Evolutionary conservation across 2,797 vertebrate species (phyloP), one percentile per base, ranked within the genome.

Genomic region (Alauda arvensis): DNA sequence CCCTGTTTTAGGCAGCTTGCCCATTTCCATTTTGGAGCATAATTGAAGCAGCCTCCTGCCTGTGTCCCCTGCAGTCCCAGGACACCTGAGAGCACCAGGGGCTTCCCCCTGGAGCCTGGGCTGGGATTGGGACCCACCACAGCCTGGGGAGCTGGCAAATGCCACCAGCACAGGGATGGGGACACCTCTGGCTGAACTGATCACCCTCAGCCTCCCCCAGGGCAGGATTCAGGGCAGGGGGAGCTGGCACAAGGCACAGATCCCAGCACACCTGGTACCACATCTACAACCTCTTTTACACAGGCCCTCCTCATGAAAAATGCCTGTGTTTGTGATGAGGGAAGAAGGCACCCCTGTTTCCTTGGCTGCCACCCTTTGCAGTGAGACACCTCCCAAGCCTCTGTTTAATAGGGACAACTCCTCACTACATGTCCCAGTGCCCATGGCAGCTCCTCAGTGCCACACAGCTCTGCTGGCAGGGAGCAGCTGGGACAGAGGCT

Each of bases 381-480:
- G 39, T 3, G 23, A 19, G 37, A 20, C 9, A 14, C 12, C 10
- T 59, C 39, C 25, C 33, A 59, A 5, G 9, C 10, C 10, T 39
- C 15, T 13, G 8, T 34, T 37, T 33, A 8, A 13, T 21, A 8
- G 4, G 18, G 10, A 15, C 4, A 28, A 28, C 43, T 12, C 18
- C 15, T 12, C 62, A 39, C 21, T 2, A 5, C 18, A 2, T 8
- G 34, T 59, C 18, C 37, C 2, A 0, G 1, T 5, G 53, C 24
- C 55, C 3, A 0, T 3, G 26, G 31, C 23, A 51, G 21, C 2
- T 26, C 39, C 51, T 62, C 13, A 14, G 2, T 12, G 46, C 25
- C 20, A 2, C 9, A 3, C 37, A 2, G 34, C 0, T 18, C 4
- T 76, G 40, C 7, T 2, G 3, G 78, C 14, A 3, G 39, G 0